Conservation (phyloP, 2,888 invertebrate genomes). For the Tipula helvola region DNA sequence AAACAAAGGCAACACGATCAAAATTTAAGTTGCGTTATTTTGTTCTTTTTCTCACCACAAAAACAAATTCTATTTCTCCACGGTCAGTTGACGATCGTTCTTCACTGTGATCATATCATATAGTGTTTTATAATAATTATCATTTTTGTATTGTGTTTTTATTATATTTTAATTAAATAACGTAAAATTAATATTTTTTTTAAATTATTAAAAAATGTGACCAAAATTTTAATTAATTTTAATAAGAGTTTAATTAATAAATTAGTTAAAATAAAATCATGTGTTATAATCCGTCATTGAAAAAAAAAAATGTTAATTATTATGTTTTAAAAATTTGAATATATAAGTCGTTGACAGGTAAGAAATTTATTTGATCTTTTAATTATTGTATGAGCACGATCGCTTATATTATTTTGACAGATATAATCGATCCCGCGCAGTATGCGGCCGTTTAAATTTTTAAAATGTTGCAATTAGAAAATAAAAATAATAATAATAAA, state of each 20-base stretch:
- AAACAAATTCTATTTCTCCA: background rate
- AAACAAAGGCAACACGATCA: background rate
- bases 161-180: background rate
- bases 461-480: background rate
- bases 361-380: background rate
- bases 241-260: background rate
- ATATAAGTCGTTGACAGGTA: background rate
- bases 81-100: constrained; percentile 9
- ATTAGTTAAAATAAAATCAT: background rate
- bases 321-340: background rate
- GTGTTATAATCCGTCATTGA: background rate
- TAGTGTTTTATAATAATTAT: background rate
- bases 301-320: background rate
- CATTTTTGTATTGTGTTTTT: background rate
- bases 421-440: background rate
- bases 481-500: background rate
- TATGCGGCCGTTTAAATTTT: background rate
- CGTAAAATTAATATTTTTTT: background rate
- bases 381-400: background rate
- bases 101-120: background rate
- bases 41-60: background rate
- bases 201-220: background rate
- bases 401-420: background rate
- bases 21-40: background rate
- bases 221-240: background rate